These are phyloP conservation scores for Catalaphyllia jardinei DNA, from an alignment of 64 coral and sea anemone genomes.

Conservation along the genomic window DNA sequence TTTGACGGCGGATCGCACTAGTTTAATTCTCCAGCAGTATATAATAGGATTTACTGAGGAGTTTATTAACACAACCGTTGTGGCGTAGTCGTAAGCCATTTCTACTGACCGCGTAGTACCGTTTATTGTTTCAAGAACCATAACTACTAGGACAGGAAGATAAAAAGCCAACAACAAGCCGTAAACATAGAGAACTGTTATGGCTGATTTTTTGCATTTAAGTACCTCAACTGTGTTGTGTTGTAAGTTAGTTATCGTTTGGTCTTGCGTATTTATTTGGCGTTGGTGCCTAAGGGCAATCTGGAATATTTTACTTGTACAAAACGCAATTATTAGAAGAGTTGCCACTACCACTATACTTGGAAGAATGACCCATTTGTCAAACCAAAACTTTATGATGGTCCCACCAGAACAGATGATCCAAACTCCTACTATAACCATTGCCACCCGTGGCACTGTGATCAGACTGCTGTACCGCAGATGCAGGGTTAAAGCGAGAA, in stretches of 20 bases:
- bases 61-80: slow-evolving; percentile 50
- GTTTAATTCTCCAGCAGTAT: slow-evolving; percentile 45
- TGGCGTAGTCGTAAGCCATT: slow-evolving; percentile 29
- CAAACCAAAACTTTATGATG: slow-evolving; percentile 7
- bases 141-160: slow-evolving; percentile 18
- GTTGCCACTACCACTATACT: neutral
- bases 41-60: slow-evolving; percentile 50
- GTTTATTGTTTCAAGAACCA: slow-evolving; percentile 19
- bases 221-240: neutral
- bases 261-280: slow-evolving; percentile 14
- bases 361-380: neutral
- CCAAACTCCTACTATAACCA: neutral
- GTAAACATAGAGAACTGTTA: slow-evolving; percentile 10
- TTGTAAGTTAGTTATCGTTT: neutral
- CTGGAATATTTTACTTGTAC: neutral
- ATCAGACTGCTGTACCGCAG: slow-evolving; percentile 35
- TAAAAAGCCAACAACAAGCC: slow-evolving; percentile 29
- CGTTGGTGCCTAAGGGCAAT: slow-evolving; percentile 41
- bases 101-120: slow-evolving; percentile 9
- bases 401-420: neutral
- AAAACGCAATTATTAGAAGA: neutral
- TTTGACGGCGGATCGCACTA: slow-evolving; percentile 11
- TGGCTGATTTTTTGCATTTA: slow-evolving; percentile 26
- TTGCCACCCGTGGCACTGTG: neutral
- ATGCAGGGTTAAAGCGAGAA: slow-evolving; percentile 37